Evolutionary conservation across 1,140 invertebrate species (phyloP).

Genomic region (Drosophila malerkotliana): DNA sequence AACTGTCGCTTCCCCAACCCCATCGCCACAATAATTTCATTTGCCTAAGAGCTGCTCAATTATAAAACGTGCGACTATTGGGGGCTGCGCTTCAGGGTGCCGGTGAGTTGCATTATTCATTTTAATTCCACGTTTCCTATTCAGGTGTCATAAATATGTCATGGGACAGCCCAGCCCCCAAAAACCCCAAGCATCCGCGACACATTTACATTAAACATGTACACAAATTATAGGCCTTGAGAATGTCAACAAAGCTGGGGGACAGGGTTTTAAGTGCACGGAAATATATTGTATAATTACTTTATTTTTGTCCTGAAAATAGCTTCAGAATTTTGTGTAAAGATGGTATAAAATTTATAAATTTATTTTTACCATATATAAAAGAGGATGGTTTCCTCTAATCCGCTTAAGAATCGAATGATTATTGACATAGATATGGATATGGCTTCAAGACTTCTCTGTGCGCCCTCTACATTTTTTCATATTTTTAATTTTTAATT

Average conservation of each 20-base stretch:
- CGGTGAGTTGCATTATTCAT: constrained; percentile 58
- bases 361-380: no score
- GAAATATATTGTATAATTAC: not conserved
- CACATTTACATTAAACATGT: constrained; percentile 32
- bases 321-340: no score
- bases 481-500: no score
- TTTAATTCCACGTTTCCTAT: constrained; percentile 34
- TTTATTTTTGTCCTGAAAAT: not conserved
- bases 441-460: no score
- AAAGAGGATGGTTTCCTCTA: no score
- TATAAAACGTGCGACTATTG: constrained; percentile 48
- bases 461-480: no score
- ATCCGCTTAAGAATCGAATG: no score
- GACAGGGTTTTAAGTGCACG: not conserved
- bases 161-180: constrained; percentile 11
- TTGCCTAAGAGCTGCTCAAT: constrained; percentile 65
- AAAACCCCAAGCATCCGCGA: constrained; percentile 10
- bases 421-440: no score
- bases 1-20: constrained; percentile 28
- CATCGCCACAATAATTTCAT: constrained; percentile 39
- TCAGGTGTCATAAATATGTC: constrained; percentile 47
- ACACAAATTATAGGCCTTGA: constrained; percentile 54
- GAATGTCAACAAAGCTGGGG: constrained; percentile 34
- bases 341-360: no score
- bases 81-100: constrained; percentile 26